Base-by-base conservation (phyloP, 2,888 invertebrate genomes). In the Sarcophaga caerulescens region DNA sequence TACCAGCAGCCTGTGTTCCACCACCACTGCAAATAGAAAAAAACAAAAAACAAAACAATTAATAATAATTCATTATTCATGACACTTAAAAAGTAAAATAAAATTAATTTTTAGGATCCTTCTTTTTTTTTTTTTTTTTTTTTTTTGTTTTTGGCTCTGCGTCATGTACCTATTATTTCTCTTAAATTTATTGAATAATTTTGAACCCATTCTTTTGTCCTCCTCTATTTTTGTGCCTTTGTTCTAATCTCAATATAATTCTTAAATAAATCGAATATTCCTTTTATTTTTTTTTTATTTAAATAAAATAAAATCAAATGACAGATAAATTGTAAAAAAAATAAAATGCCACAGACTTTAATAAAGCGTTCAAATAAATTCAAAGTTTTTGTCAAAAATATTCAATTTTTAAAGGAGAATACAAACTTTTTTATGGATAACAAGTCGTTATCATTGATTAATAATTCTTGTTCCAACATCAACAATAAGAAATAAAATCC, bases 1-100 rank as follows among this genome's bases (percentile, higher is more conserved):
- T 89, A 89, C 93, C 91, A 89, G 92, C 90, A 90, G 92, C 90
- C 89, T 91, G 92, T 89, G 92, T 90, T 89, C 91, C 92, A 89
- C 92, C 93, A 90, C 92, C 92, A 93, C 93, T 93, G 89, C 17
- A 92, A 92, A 52, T 17, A 17, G n/a, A 57, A 12, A 69, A 76
- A 52, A 52, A 14, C 0, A 52, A 52, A 52, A 0, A 52, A 47
- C 0, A 8, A 35, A 10, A 60, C 17, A 73, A 6, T 70, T n/a
- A 23, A 47, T 63, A 47, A 52, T 62, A 11, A 63, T n/a, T n/a
- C n/a, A n/a, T 71, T 14, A 62, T 57, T 25, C 25, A 62, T 45
- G 47, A 65, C 5, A 19, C 4, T 6, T 21, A 11, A 59, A 57
- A 71, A 57, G 57, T 17, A 60, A 59, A 71, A 71, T n/a, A 23